Evolutionary conservation across 2,113 vertebrate species (phyloP), one percentile per base, ranked within the genome.

Genomic region (Nipponia nippon): DNA sequence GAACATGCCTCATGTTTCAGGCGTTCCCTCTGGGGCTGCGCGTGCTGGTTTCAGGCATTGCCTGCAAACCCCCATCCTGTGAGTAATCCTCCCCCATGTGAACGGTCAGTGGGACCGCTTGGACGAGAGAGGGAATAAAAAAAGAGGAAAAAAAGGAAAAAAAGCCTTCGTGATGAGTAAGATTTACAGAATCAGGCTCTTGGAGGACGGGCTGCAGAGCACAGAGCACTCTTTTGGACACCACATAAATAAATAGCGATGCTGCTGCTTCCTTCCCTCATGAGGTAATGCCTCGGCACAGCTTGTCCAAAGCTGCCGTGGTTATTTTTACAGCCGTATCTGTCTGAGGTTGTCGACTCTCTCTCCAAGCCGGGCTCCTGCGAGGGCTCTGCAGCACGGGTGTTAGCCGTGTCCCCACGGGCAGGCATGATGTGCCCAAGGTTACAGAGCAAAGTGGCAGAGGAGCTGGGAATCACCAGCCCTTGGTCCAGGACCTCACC

Each of bases 21-120:
- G 76, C 47, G 10, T 87, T 72, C 67, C 71, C 89, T 36, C 72
- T 29, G 75, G 91, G 73, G 78, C 83, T 82, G 49, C 5, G 4
- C 1, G 29, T 12, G 55, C 55, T 80, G 83, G 80, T 42, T 61
- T 38, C 70, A 65, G 79, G 83, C 83, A 77, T 36, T 2, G 49
- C 65, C 78, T 87, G 80, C 92, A 85, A 91, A 77, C 42, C 87
- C 63, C 85, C 88, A 67, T 72, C 93, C 93, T 30, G 80, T 38
- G 93, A 95, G 95, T 85, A 95, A 82, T 81, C 73, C 72, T 76
- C 79, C 65, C 67, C 65, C 52, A 25, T 3, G 63, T 3, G 46
- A 94, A 27, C 0, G 2, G 18, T 40, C 89, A 15, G 63, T 8
- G 59, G 59, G 72, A 93, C 40, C 0, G 2, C 72, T n/a, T 4